Base-by-base conservation (phyloP, 2,113 vertebrate genomes). In the Cromileptes altivelis region DNA sequence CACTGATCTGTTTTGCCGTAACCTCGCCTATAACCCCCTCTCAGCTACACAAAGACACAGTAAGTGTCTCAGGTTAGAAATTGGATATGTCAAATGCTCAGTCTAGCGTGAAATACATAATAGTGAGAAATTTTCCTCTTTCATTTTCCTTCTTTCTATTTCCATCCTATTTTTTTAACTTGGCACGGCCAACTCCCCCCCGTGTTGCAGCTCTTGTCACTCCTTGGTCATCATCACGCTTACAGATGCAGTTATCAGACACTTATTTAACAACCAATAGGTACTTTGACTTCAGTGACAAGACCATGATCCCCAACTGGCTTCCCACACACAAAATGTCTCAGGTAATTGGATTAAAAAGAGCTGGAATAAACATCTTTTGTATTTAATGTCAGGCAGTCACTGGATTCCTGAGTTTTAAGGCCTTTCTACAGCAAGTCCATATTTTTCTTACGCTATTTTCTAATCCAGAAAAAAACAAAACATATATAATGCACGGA, bases 71-170 rank as follows among this genome's bases (percentile, higher is more conserved):
- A 80, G 84, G 79, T 84, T 86, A 88, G 81, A 89, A 90, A 84
- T 86, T 86, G 86, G 81, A 86, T 73, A 64, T 83, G 90, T 85
- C 90, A 88, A 70, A 90, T 75, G 88, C 70, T 85, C 62, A 69
- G 49, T 89, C 27, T 55, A 65, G 88, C 47, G 8, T 91, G 73
- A 89, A 90, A 89, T 82, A 83, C 87, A 78, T 80, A 60, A 85
- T 64, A 84, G 77, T 70, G 50, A 86, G 78, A 81, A 65, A 72
- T 87, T 53, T 77, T 62, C 27, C 56, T 58, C 57, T 50, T 63
- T 53, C 62, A 15, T 78, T 68, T 61, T 45, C 55, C 42, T 60
- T 63, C 23, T 71, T 70, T 55, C 67, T 70, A 6, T 78, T 74
- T 58, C 70, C 47, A 37, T 67, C 19, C 42, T 61, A 42, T 23